A percentile compares a stretch with the other conserved stretches of the same genome.
Evolutionary conservation across 2,797 vertebrate species (phyloP).

Genomic region (Ptychobarbus kaznakovi): DNA sequence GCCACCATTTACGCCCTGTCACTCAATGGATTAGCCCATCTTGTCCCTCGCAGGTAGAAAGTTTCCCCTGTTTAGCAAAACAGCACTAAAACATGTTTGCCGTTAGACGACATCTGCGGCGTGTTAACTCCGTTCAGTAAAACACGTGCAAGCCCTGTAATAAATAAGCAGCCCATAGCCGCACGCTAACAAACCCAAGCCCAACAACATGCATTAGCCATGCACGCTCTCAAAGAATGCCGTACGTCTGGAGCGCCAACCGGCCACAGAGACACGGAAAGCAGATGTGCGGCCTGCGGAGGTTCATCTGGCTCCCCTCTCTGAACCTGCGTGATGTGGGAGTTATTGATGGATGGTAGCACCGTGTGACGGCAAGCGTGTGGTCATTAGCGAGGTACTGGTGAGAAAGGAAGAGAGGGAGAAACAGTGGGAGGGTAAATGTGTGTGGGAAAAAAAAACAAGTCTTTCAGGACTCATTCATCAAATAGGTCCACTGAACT

Average conservation of each 20-base stretch:
- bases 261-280: constrained; percentile 64
- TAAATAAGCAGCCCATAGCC: constrained; percentile 61
- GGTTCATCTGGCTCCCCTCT: constrained; percentile 68
- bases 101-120: constrained; percentile 65
- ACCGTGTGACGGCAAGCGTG: constrained; percentile 69
- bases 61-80: constrained; percentile 31
- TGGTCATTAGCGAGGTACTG: constrained; percentile 68
- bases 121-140: constrained; percentile 63
- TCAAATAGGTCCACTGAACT: constrained; percentile 58
- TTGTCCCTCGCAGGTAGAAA: constrained; percentile 32
- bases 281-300: constrained; percentile 75
- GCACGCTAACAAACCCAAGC: constrained; percentile 63
- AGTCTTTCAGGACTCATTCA: constrained; percentile 69
- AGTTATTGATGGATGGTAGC: constrained; percentile 76
- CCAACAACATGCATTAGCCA: constrained; percentile 65
- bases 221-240: constrained; percentile 62
- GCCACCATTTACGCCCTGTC: constrained; percentile 31
- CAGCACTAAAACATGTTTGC: constrained; percentile 29
- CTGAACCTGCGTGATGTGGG: constrained; percentile 78
- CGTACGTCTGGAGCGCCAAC: constrained; percentile 46
- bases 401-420: constrained; percentile 60
- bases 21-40: constrained; percentile 39
- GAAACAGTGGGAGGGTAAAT: constrained; percentile 56
- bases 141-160: constrained; percentile 61
- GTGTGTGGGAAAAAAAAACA: constrained; percentile 59